A percentile compares a stretch with the other conserved stretches of the same genome.
These are phyloP conservation scores for Trochalopteron elliotii DNA, from an alignment of 2,113 vertebrate genomes.

Conservation along the genomic window DNA sequence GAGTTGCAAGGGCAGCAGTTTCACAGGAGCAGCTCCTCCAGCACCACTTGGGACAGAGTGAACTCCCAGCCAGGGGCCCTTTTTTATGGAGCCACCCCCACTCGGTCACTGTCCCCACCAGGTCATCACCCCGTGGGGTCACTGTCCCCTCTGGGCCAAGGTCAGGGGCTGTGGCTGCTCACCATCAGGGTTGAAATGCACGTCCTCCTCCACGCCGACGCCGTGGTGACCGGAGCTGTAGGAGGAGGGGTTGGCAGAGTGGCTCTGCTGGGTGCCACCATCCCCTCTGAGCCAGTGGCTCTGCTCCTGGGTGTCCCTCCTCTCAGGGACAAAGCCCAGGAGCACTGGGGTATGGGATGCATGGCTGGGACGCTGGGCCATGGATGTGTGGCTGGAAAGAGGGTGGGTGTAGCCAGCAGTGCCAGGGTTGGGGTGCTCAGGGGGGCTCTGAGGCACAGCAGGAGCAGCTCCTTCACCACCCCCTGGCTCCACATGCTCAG, in stretches of 20 bases:
- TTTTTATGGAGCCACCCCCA: not conserved
- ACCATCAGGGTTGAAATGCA: slow-evolving; percentile 82
- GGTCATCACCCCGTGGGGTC: not conserved
- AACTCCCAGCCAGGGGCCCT: not conserved
- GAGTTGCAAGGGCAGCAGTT: not conserved
- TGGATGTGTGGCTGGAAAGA: not conserved
- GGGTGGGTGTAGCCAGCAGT: not conserved
- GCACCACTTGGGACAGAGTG: not conserved
- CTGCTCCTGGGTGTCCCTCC: not conserved
- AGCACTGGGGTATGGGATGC: rapidly evolving
- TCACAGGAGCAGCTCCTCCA: not conserved
- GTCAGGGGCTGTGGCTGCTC: not conserved
- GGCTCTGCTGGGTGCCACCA: not conserved
- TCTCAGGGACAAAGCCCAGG: not conserved
- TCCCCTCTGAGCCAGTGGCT: not conserved
- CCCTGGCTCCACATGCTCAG: slow-evolving; percentile 79
- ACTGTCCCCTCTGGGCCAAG: rapidly evolving
- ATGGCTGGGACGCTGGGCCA: not conserved
- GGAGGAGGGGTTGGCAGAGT: not conserved
- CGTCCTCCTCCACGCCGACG: slow-evolving; percentile 81
- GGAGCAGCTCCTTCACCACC: not conserved
- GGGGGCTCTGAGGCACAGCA: not conserved
- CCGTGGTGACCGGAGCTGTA: slow-evolving; percentile 67
- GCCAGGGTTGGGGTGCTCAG: not conserved
- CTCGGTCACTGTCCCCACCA: rapidly evolving